These are phyloP conservation scores for Furcifer pardalis DNA, from an alignment of 2,797 vertebrate genomes.

Conservation along the genomic window DNA sequence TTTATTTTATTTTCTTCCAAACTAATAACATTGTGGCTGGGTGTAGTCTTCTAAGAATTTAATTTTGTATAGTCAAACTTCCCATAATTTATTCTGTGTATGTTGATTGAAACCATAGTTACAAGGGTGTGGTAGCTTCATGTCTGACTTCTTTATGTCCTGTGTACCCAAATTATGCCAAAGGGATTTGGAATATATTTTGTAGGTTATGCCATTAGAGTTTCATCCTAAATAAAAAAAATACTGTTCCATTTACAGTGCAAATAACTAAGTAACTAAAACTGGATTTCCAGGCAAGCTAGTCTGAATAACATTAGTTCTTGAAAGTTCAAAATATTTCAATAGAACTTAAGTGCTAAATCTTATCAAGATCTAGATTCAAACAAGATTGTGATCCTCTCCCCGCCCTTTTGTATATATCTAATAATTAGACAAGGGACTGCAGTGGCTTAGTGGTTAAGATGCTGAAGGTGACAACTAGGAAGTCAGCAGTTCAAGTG, in stretches of 20 bases:
- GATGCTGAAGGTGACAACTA: no score
- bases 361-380: neutral
- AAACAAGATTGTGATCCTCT: no score
- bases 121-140: slow-evolving; percentile 30
- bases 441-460: no score
- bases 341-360: neutral
- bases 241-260: neutral
- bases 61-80: slow-evolving; percentile 3
- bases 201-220: neutral
- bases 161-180: slow-evolving; percentile 9
- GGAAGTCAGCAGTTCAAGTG: no score
- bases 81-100: neutral
- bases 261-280: neutral
- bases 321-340: neutral
- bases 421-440: neutral
- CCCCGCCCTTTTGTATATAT: neutral
- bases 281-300: neutral
- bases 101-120: slow-evolving; percentile 8
- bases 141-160: slow-evolving; percentile 15
- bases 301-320: slow-evolving; percentile 3
- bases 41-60: slow-evolving; percentile 8
- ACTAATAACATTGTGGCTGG: slow-evolving; percentile 7
- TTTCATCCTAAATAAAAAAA: slow-evolving; percentile 1
- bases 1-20: no score
- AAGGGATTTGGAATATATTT: slow-evolving; percentile 21